phyloP scores from a whole-genome alignment of 2,113 vertebrate species.

The Callithrix jacchus region DNA sequence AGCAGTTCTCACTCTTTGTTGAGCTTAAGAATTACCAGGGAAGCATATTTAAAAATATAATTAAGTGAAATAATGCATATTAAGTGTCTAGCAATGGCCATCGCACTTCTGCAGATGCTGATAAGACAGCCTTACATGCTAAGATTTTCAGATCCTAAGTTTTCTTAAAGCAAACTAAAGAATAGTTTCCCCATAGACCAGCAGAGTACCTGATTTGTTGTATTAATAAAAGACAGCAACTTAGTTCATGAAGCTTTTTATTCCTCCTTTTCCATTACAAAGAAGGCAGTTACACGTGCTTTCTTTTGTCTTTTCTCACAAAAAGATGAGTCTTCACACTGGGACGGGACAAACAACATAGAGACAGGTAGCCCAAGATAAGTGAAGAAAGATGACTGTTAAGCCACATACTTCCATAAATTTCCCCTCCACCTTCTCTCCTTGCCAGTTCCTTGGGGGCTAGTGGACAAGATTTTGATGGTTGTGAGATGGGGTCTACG shows the following conservation, averaged over 20 bases:
- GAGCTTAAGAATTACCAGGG: background rate
- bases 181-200: background rate
- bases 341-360: background rate
- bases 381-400: slow-evolving; percentile 3
- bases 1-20: background rate
- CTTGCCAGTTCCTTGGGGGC: background rate
- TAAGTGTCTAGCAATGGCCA: background rate
- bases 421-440: background rate
- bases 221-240: background rate
- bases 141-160: background rate
- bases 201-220: background rate
- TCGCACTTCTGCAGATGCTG: background rate
- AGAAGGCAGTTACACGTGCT: background rate
- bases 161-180: slow-evolving; percentile 7
- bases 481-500: background rate
- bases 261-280: background rate
- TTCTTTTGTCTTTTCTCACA: background rate
- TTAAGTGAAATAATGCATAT: background rate
- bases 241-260: background rate
- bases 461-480: background rate
- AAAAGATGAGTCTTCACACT: slow-evolving; percentile 11
- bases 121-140: background rate
- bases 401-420: background rate
- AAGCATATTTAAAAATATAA: background rate
- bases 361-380: background rate